Conservation (phyloP, 2,113 vertebrate genomes). For the Gobiocypris rarus region DNA sequence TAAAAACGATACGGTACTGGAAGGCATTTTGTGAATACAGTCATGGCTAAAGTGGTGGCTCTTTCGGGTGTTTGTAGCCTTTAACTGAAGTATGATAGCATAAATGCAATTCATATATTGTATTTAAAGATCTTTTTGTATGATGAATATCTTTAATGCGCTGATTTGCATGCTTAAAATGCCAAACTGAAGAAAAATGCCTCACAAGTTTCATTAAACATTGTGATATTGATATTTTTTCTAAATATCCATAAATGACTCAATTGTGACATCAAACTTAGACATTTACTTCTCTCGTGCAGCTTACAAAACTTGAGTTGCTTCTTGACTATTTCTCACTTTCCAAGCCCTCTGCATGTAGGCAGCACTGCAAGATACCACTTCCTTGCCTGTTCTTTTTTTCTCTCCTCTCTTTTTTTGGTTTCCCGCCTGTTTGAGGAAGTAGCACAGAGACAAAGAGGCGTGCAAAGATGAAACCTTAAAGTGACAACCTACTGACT, state of each 20-base stretch:
- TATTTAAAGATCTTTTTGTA: background rate
- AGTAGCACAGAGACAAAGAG: conserved; percentile 39
- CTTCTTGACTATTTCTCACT: conserved; percentile 18
- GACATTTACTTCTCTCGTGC: background rate
- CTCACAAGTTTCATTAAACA: background rate
- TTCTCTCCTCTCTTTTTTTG: conserved; percentile 35
- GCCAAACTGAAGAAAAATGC: background rate
- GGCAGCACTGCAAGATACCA: conserved; percentile 55
- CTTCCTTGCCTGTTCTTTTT: conserved; percentile 53
- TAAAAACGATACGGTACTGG: background rate
- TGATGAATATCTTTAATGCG: background rate
- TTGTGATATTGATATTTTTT: background rate
- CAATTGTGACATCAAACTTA: background rate
- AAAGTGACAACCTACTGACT: background rate
- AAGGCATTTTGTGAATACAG: background rate
- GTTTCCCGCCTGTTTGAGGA: conserved; percentile 56
- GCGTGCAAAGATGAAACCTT: conserved; percentile 27
- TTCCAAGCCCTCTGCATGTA: conserved; percentile 30
- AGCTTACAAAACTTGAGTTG: background rate
- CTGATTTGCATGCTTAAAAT: background rate
- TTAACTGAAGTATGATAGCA: background rate
- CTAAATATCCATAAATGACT: background rate
- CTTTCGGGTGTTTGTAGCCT: background rate
- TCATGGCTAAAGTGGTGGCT: background rate
- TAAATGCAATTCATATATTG: background rate